These are phyloP conservation scores for Parthenolecanium corni DNA, from an alignment of 2,888 invertebrate species.

Conservation along the genomic window DNA sequence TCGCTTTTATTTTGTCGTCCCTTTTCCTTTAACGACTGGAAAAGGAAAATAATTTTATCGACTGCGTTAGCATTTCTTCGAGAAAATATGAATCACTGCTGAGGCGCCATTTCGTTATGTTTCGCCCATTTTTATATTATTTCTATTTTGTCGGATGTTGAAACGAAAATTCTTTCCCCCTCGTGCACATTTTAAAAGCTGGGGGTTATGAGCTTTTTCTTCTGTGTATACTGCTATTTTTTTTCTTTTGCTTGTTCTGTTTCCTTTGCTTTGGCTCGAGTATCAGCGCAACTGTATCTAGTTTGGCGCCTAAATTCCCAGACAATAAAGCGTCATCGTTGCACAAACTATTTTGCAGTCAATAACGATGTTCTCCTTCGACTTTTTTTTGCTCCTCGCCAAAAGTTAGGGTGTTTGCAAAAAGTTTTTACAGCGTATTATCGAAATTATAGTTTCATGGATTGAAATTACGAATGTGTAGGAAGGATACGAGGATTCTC, in stretches of 20 bases:
- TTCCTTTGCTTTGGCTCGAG: not conserved
- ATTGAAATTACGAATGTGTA: too few species aligned
- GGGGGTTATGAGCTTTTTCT: not conserved
- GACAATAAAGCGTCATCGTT: conserved; percentile 22
- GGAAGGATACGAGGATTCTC: not conserved
- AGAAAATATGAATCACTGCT: conserved; percentile 24
- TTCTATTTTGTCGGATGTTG: conserved; percentile 10
- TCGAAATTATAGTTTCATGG: too few species aligned
- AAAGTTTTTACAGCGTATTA: too few species aligned
- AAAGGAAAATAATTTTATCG: not conserved
- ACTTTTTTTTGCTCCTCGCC: not conserved
- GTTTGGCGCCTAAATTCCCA: conserved; percentile 26
- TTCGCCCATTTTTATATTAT: conserved; percentile 13
- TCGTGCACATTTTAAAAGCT: not conserved
- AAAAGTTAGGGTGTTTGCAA: not conserved
- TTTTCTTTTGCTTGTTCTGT: conserved; percentile 6
- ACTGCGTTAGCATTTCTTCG: not conserved
- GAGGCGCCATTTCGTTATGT: conserved; percentile 18
- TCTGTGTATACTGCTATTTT: not conserved
- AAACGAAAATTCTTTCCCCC: not conserved
- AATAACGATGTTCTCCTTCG: conserved; percentile 1
- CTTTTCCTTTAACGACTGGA: too few species aligned
- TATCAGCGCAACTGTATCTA: conserved; percentile 15
- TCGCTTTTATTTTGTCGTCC: too few species aligned
- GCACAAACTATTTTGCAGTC: conserved; percentile 25